Evolutionary conservation across 2,113 vertebrate genomes (phyloP), one percentile per base, ranked within the genome.

Genomic region (Toxotes jaculatrix): DNA sequence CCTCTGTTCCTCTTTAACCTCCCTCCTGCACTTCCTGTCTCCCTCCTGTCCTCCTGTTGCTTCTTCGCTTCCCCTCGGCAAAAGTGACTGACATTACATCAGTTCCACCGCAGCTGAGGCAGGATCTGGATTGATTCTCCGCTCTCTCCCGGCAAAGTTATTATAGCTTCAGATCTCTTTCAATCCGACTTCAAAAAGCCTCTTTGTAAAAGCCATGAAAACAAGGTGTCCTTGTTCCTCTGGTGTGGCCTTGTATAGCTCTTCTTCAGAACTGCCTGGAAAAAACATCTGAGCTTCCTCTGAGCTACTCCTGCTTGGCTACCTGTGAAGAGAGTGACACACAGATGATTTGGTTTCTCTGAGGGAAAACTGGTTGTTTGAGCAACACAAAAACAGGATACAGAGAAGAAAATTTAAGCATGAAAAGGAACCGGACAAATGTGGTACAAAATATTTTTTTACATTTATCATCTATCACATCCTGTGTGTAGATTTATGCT

Each of bases 181-280:
- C 61, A 76, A 1, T 42, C n/a, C 2, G 7, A 80, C 79, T 84
- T 89, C 27, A 87, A 73, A 88, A 82, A 77, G 74, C 17, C 14
- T 60, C 32, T 75, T 23, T 74, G 78, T 64, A 36, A 11, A 71
- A 74, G 40, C 64, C 1, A 9, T 67, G 77, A 71, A 84, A 88
- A 79, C 68, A 79, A 79, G 19, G 56, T 71, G 76, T 76, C 9
- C 7, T 6, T 32, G 68, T 49, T 80, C 47, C n/a, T 67, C 74
- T n/a, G 17, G 27, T 6, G 57, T 47, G 81, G 83, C 74, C 76
- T 81, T 63, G 57, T 70, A 17, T 9, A 21, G 78, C 34, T 80
- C 4, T 23, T 71, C 59, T 65, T 69, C 38, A 61, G 14, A 17
- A 11, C 53, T 13, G 27, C 36, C 23, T 43, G 8, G 27, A 38